Evolutionary conservation across 2,888 invertebrate genomes (phyloP).

Genomic region (Oscheius onirici): DNA sequence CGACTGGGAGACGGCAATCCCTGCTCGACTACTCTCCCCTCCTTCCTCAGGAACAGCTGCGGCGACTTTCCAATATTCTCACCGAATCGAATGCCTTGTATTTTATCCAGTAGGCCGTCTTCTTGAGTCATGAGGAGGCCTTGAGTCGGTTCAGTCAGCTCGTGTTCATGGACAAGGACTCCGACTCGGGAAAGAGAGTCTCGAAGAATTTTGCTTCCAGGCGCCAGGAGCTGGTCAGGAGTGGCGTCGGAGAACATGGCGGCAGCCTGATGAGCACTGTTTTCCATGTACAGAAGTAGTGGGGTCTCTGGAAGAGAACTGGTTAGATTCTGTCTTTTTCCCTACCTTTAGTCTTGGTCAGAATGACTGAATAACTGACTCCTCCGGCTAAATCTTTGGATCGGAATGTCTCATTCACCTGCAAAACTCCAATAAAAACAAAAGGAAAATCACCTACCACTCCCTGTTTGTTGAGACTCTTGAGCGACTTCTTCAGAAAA

Average conservation of each 20-base stretch:
- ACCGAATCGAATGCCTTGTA: conserved; percentile 37
- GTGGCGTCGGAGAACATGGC: conserved; percentile 71
- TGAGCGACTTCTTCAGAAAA: conserved; percentile 66
- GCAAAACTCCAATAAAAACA: neutral
- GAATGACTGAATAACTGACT: conserved; percentile 62
- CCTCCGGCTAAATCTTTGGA: conserved; percentile 65
- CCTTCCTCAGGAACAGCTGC: conserved; percentile 51
- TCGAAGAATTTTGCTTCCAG: conserved; percentile 45
- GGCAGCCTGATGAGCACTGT: conserved; percentile 60
- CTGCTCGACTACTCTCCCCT: conserved; percentile 40
- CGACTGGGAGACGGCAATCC: conserved; percentile 51
- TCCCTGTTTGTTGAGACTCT: conserved; percentile 50
- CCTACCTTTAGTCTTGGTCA: conserved; percentile 61
- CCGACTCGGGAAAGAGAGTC: conserved; percentile 54
- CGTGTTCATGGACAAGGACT: conserved; percentile 39
- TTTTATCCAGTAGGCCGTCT: conserved; percentile 29
- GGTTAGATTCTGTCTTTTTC: neutral
- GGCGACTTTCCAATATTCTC: conserved; percentile 57
- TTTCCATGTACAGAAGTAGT: conserved; percentile 69
- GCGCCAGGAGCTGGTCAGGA: conserved; percentile 55
- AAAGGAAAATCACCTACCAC: conserved; percentile 36
- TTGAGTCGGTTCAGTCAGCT: conserved; percentile 34
- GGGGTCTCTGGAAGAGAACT: too few species aligned
- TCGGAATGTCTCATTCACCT: conserved; percentile 63
- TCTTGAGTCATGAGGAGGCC: conserved; percentile 43